Percentiles rank a stretch among this genome's conserved stretches.
Conservation (phyloP, 2,888 invertebrate species). For the Plagodis dolabraria region DNA sequence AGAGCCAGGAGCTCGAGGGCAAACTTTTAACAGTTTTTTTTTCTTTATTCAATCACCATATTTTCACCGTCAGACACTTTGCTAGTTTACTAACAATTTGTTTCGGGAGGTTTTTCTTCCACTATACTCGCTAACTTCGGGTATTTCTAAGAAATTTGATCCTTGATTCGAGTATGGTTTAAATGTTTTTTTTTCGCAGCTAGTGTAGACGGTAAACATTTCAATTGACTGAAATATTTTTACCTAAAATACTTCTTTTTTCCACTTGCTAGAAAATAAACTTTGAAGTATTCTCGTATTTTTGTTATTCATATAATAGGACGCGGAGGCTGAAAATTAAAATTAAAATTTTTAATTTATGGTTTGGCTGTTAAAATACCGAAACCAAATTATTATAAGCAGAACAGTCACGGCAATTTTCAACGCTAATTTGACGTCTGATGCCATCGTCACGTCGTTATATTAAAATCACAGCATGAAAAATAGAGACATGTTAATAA, state of each 20-base stretch:
- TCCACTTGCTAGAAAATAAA: too few relatives aligned
- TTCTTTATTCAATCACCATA: slow-evolving; percentile 84
- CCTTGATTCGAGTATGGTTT: slow-evolving; percentile 59
- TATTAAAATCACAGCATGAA: slow-evolving; percentile 40
- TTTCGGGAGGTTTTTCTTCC: slow-evolving; percentile 75
- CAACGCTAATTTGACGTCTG: slow-evolving; percentile 61
- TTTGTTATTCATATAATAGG: too few relatives aligned
- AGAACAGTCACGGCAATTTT: slow-evolving; percentile 67
- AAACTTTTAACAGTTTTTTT: slow-evolving; percentile 84
- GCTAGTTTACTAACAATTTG: slow-evolving; percentile 81
- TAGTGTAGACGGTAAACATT: slow-evolving; percentile 68
- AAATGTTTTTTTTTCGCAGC: slow-evolving; percentile 61
- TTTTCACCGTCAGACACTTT: slow-evolving; percentile 81
- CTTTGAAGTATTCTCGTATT: too few relatives aligned
- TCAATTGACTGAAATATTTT: slow-evolving; percentile 42
- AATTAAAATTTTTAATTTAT: slow-evolving; percentile 2
- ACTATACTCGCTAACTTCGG: slow-evolving; percentile 61
- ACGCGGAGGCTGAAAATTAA: too few relatives aligned
- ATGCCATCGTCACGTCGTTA: slow-evolving; percentile 55
- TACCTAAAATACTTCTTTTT: too few relatives aligned
- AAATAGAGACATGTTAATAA: background rate
- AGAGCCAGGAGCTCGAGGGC: slow-evolving; percentile 68
- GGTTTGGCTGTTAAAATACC: slow-evolving; percentile 18
- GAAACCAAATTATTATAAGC: slow-evolving; percentile 44
- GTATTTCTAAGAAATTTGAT: slow-evolving; percentile 71